These are phyloP conservation scores for Numida meleagris DNA, from an alignment of 2,113 vertebrate genomes.

Conservation along the genomic window DNA sequence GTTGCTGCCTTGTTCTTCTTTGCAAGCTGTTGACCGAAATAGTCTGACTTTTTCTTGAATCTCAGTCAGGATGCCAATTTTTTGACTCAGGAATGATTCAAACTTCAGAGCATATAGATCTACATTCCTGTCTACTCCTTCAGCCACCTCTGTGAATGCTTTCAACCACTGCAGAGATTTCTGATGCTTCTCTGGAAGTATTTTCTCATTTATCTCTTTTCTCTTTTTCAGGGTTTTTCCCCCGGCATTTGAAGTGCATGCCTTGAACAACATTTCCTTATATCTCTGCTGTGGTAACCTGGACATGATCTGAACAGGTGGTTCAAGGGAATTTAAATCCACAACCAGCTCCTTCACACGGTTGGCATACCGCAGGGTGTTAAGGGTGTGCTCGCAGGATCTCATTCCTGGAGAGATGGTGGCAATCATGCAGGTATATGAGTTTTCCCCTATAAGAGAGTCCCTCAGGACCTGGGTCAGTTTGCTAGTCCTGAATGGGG, in stretches of 20 bases:
- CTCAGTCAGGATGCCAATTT: conserved; percentile 39
- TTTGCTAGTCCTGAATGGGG: conserved; percentile 88
- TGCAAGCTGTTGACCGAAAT: conserved; percentile 12
- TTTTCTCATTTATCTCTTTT: background rate
- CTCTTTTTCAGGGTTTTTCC: background rate
- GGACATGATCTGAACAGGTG: background rate
- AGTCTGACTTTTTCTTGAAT: conserved; percentile 61
- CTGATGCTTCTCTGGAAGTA: background rate
- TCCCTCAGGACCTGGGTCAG: conserved; percentile 89
- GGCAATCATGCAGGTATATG: conserved; percentile 89
- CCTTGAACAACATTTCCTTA: background rate
- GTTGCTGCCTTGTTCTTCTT: conserved; percentile 2
- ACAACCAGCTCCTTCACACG: conserved; percentile 64
- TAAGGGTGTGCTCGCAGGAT: conserved; percentile 87
- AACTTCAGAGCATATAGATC: conserved; percentile 54
- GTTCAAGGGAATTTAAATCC: background rate
- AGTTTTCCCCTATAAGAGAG: conserved; percentile 90
- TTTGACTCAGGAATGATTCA: conserved; percentile 56
- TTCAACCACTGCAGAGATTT: background rate
- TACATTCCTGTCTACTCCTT: background rate
- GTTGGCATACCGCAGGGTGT: conserved; percentile 85
- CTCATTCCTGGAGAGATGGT: conserved; percentile 86
- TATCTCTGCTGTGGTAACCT: background rate
- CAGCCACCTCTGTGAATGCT: background rate
- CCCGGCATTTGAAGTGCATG: background rate